Conservation (phyloP, 2,113 vertebrate genomes). For the Silurus meridionalis region DNA sequence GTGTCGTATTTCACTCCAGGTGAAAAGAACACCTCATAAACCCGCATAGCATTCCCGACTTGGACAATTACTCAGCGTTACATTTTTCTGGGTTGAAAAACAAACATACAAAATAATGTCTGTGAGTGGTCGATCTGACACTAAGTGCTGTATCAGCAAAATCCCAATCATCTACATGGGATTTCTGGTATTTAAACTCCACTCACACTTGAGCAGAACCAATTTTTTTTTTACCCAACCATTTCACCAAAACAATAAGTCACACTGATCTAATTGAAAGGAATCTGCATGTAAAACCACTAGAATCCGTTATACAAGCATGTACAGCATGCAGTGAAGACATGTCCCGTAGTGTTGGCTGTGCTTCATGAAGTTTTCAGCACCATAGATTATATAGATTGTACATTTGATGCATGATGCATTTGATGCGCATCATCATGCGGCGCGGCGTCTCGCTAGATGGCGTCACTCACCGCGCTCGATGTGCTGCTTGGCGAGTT, state of each 20-base stretch:
- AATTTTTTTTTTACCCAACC: no score
- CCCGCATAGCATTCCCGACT: neutral
- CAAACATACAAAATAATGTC: neutral
- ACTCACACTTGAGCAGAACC: neutral
- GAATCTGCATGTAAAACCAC: neutral
- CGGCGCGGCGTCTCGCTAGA: neutral
- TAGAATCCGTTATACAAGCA: neutral
- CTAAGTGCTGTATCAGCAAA: slow-evolving; percentile 19
- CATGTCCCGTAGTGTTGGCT: neutral
- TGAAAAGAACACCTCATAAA: neutral
- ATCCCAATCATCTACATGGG: neutral
- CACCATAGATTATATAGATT: neutral
- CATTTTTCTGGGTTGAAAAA: neutral
- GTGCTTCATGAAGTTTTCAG: neutral
- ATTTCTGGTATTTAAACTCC: neutral
- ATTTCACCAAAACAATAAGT: no score
- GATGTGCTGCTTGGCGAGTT: slow-evolving; percentile 77
- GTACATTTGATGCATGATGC: neutral
- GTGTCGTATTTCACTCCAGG: neutral
- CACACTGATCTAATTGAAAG: no score
- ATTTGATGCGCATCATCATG: neutral
- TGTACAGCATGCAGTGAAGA: neutral
- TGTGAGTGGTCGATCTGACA: neutral
- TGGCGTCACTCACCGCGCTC: slow-evolving; percentile 82
- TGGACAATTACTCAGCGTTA: neutral